Evolutionary conservation across 2,888 invertebrate genomes (phyloP), one percentile per base, ranked within the genome.

Genomic region (Diogma glabrata): DNA sequence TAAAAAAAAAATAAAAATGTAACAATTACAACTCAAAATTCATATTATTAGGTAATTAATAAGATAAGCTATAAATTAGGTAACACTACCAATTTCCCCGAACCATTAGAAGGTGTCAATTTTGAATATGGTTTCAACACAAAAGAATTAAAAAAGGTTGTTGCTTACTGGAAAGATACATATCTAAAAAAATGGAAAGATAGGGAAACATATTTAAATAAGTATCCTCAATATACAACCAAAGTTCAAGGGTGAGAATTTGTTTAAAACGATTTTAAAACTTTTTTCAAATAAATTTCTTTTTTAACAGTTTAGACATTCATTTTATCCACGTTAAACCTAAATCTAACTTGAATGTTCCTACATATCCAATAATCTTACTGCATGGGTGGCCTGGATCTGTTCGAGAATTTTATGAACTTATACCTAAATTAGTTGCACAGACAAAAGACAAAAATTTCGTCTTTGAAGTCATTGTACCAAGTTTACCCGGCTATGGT

Each of bases 321-420:
- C 82, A 86, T 62, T 87, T 79, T 63, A 64, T 85, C 16, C 82
- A 79, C 57, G 74, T 76, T 2, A 82, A 80, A 66, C 79, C 81
- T 5, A 65, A 63, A 53, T 63, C 63, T 4, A 60, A 64, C 8
- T 61, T 66, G 14, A 67, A 69, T 33, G n/a, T n/a, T n/a, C 60
- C 59, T 26, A 64, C 61, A 17, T 68, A 68, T 53, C 70, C 70
- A 14, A 60, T 69, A 3, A 23, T 70, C 3, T 59, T 93, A 47
- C 67, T 87, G 14, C 92, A 94, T 64, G 93, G 93, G 33, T 93
- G 93, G 93, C 91, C 92, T 0, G 89, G 91, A 1, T 87, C 87
- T 0, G 75, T 90, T 3, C 72, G 82, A n/a, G 92, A 93, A 69
- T 91, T 90, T 67, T 84, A 84, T 60, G 81, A 81, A 51, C 67